Evolutionary conservation across 2,113 vertebrate species (phyloP), one percentile per base, ranked within the genome.

Genomic region (Falco punctatus): DNA sequence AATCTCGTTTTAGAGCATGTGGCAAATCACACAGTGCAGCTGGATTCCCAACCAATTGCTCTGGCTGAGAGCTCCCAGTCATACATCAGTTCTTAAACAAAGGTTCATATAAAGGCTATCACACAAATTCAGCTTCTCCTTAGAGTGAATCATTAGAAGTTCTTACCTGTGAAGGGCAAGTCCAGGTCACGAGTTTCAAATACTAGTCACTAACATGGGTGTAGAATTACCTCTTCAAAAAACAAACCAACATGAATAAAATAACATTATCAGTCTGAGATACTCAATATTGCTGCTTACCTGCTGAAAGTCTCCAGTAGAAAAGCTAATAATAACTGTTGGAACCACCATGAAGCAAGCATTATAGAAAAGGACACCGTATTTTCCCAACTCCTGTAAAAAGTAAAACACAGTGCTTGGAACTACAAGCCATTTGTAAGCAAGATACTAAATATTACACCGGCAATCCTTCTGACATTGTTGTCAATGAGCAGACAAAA

Each of bases 301-400:
- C 98, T 98, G 92, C 5, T 98, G 95, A 66, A 99, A 95, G 96
- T 99, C 99, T 94, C 99, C 99, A 28, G 98, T 99, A 81, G 92
- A 98, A 23, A 96, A 95, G 79, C 99, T 99, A 54, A 98, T 96
- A 94, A 99, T 57, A 30, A 98, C 14, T 35, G 99, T 98, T 24
- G 99, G 99, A 72, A 99, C 81, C 74, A 99, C 96, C 95, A 99
- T 99, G 94, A 99, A 98, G 74, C 98, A 97, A n/a, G 99, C 98
- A 77, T 99, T 99, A 97, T 99, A 99, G 97, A 99, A 99, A 94
- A 99, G 98, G 65, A 99, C 98, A 35, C 99, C 99, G 0, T 99
- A 99, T 96, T 98, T 99, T 52, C 99, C 99, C 44, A 99, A 90
- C 70, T 98, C 98, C 99, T 99, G 64, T 49, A 10, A 96, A 81